These are phyloP conservation scores for Sebastes itinus DNA, from an alignment of 2,797 vertebrate species.

Conservation along the genomic window DNA sequence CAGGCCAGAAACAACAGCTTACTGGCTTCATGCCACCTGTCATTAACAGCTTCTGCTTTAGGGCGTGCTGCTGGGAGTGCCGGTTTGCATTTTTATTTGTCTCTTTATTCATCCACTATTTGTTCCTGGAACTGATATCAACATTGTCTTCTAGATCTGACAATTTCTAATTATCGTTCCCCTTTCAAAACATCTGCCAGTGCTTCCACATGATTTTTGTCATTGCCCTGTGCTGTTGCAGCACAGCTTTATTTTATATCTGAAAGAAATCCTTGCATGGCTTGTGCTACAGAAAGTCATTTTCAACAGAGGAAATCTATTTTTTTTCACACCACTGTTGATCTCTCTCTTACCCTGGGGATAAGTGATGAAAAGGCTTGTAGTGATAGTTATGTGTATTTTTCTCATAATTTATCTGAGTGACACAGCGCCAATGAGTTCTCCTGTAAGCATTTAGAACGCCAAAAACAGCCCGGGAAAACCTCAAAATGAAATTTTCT, in stretches of 20 bases:
- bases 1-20: neutral
- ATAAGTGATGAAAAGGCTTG: constrained; percentile 37
- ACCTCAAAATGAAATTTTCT: neutral
- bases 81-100: neutral
- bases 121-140: neutral
- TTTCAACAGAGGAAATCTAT: constrained; percentile 33
- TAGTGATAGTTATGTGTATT: constrained; percentile 17
- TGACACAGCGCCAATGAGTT: constrained; percentile 11
- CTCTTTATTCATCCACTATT: neutral
- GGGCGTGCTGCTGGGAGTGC: neutral
- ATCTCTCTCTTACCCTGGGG: constrained; percentile 27
- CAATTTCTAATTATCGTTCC: neutral
- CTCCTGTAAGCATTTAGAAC: neutral
- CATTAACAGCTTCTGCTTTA: neutral
- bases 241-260: constrained; percentile 17
- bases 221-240: neutral
- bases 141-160: neutral
- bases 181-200: constrained; percentile 4
- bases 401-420: constrained; percentile 29
- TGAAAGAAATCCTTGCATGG: constrained; percentile 16
- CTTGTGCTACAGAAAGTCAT: constrained; percentile 17
- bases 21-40: neutral
- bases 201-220: constrained; percentile 14
- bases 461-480: neutral
- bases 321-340: constrained; percentile 12